Base-by-base conservation (phyloP, 1,140 invertebrate species). In the Pogonomyrmex barbatus region DNA sequence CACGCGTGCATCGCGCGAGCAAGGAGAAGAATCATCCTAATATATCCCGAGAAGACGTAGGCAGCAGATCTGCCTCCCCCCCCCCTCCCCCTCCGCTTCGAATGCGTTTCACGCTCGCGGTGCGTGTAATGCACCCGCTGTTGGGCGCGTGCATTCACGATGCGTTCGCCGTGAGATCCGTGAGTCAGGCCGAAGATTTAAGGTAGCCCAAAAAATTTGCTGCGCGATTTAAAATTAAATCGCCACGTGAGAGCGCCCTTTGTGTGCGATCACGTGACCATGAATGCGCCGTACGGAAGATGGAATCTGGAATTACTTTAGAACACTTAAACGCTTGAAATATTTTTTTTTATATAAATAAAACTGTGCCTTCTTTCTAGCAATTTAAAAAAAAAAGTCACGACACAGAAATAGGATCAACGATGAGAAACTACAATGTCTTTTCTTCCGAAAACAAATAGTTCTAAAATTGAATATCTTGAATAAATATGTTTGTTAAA, bases 31-130 rank as follows among this genome's bases (percentile, higher is more conserved):
- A 63, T 88, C 86, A 86, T 89, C 88, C 88, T 91, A 93, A 93
- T 93, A 92, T 87, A 88, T 88, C 81, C 75, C 52, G 84, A 65
- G 83, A 88, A 79, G 65, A 90, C 68, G 83, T 85, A 90, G 83
- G 85, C 87, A 88, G 90, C 24, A 24, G 24, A 24, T 24, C 24
- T 24, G 82, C 75, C 65, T n/a, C 73, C 88, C 88, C 87, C 88
- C 91, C 91, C 87, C 85, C 86, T 87, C 88, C 91, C 91, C 87
- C 85, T 84, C 87, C 91, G 82, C 91, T 87, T 90, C 85, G 89
- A 92, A 87, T 68, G 73, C 83, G 76, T 90, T 88, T 90, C 85
- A 82, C 24, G 24, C 77, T 85, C 81, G 85, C 63, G 67, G 68
- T 83, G 79, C 75, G 88, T 86, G 76, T 75, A 85, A 82, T 54